Conservation (phyloP, 2,797 vertebrate species). For the Melanogrammus aeglefinus region DNA sequence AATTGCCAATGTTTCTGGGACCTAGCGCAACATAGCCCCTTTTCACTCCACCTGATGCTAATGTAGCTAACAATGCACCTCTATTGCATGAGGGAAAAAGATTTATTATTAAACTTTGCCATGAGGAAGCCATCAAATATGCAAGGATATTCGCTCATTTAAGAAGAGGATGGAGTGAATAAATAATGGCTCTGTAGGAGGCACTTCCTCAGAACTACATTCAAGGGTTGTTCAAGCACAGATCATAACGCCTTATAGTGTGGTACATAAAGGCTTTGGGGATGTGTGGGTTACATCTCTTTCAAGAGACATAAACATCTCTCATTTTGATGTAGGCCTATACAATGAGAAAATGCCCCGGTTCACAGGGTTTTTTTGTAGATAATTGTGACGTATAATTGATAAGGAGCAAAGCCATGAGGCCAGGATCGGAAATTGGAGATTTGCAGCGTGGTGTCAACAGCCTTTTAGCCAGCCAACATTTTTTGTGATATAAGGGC, state of each 20-base stretch:
- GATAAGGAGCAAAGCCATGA: neutral
- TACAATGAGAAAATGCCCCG: neutral
- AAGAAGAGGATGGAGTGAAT: conserved; percentile 56
- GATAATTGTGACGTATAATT: neutral
- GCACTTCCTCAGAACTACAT: conserved; percentile 39
- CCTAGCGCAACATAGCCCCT: neutral
- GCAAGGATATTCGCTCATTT: conserved; percentile 67
- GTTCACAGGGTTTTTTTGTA: neutral
- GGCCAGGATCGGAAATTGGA: neutral
- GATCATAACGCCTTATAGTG: neutral
- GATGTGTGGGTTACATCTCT: neutral
- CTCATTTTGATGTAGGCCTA: neutral
- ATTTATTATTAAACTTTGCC: conserved; percentile 67
- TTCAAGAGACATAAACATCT: neutral
- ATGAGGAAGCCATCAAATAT: conserved; percentile 67
- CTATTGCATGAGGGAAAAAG: conserved; percentile 54
- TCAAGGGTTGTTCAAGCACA: neutral
- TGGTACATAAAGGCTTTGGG: neutral
- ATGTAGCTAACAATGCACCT: conserved; percentile 16
- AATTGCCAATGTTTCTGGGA: neutral
- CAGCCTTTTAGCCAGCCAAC: neutral
- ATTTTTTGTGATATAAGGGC: neutral
- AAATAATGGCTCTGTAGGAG: conserved; percentile 65
- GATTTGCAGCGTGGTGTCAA: neutral
- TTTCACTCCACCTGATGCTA: conserved; percentile 5